phyloP scores from a whole-genome alignment of 2,888 invertebrate genomes.

The Aphodius granarius region DNA sequence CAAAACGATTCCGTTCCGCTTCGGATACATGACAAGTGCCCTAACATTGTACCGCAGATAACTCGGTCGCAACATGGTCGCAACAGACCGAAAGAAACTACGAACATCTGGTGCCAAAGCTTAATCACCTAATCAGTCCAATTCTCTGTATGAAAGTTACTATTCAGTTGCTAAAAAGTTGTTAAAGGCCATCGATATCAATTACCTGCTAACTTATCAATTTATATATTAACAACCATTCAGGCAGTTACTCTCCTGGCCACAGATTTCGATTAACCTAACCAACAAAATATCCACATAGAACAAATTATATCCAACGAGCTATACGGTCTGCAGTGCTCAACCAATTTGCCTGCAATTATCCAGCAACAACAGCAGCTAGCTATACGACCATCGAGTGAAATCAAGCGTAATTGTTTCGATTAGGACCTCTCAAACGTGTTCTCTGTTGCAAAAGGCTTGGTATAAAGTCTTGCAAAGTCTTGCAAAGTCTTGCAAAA shows the following conservation, averaged over 20 bases:
- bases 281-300: background rate
- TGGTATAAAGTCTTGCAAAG: too few relatives aligned
- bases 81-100: background rate
- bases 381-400: background rate
- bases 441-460: background rate
- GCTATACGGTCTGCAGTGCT: background rate
- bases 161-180: too few relatives aligned
- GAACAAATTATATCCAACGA: background rate
- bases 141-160: too few relatives aligned
- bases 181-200: too few relatives aligned
- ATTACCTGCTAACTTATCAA: background rate
- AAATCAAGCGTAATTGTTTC: background rate
- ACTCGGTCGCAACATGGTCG: background rate
- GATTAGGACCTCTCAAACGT: background rate
- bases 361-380: background rate
- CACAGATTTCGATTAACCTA: background rate
- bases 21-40: background rate
- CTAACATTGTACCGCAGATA: background rate
- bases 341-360: background rate
- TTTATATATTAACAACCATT: background rate
- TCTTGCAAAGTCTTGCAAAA: background rate
- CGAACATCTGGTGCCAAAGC: background rate
- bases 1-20: background rate
- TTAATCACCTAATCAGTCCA: too few relatives aligned
- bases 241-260: background rate